Evolutionary conservation across 2,113 vertebrate genomes (phyloP).

Genomic region (Entosphenus tridentatus): DNA sequence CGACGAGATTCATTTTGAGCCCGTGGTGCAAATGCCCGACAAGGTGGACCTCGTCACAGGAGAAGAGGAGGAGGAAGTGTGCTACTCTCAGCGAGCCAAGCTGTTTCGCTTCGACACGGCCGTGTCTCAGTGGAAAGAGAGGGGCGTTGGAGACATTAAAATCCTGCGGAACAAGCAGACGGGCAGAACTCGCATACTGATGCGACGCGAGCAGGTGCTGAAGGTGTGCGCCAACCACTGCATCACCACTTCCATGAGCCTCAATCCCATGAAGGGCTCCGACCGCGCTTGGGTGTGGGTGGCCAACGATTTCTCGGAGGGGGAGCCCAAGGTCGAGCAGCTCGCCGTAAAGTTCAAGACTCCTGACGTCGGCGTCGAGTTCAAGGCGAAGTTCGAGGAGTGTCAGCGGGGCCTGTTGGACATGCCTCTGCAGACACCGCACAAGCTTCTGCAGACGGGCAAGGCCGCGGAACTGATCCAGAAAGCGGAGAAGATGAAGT

Average conservation of each 20-base stretch:
- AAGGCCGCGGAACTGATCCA: slow-evolving; percentile 74
- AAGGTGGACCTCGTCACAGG: slow-evolving; percentile 79
- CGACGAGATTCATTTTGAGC: slow-evolving; percentile 88
- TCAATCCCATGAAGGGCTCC: slow-evolving; percentile 69
- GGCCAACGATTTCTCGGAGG: slow-evolving; percentile 80
- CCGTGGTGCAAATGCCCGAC: slow-evolving; percentile 84
- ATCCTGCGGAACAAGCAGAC: slow-evolving; percentile 67
- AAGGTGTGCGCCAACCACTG: slow-evolving; percentile 96
- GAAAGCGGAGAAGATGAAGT: slow-evolving; percentile 95
- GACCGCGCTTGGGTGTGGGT: slow-evolving; percentile 91
- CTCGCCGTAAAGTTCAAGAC: slow-evolving; percentile 87
- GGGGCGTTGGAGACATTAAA: slow-evolving; percentile 69
- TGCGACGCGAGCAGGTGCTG: slow-evolving; percentile 83
- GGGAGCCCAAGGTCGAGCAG: slow-evolving; percentile 56
- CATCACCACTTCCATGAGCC: slow-evolving; percentile 92
- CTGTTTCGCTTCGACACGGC: slow-evolving; percentile 69
- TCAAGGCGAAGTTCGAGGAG: slow-evolving; percentile 81
- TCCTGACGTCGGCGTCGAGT: slow-evolving; percentile 61
- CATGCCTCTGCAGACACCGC: slow-evolving; percentile 83
- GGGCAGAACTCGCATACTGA: slow-evolving; percentile 62
- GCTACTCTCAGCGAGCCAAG: slow-evolving; percentile 73
- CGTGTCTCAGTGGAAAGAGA: slow-evolving; percentile 82
- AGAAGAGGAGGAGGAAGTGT: slow-evolving; percentile 67
- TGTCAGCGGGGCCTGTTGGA: slow-evolving; percentile 66
- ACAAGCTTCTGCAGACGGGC: slow-evolving; percentile 74